Conservation (phyloP, 64 coral and sea anemone species). For the Pocillopora damicornis region DNA sequence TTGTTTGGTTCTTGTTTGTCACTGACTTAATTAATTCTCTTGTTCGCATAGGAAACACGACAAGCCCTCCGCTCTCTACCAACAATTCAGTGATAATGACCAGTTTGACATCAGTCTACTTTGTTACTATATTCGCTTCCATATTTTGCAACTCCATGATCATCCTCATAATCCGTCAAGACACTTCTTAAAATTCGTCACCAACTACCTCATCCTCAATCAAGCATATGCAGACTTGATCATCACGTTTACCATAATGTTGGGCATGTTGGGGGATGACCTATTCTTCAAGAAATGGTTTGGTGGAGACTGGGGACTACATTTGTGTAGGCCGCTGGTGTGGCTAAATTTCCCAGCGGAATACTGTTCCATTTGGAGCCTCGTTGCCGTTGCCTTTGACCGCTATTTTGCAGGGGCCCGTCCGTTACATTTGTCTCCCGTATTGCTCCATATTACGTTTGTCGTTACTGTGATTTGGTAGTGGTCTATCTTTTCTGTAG, state of each 20-base stretch:
- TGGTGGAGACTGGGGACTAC: background rate
- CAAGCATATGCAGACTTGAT: conserved; percentile 11
- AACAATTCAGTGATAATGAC: background rate
- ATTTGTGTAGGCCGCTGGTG: background rate
- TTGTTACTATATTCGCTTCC: background rate
- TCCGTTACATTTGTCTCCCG: background rate
- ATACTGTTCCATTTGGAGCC: conserved; percentile 3
- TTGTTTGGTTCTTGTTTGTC: no score
- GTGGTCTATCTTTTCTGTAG: background rate
- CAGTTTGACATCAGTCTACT: background rate
- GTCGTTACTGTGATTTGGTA: background rate
- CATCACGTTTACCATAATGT: background rate
- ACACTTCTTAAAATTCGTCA: background rate
- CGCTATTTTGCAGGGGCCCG: background rate
- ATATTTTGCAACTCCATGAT: conserved; percentile 5
- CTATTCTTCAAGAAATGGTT: background rate
- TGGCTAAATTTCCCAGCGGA: background rate
- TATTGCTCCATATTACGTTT: background rate
- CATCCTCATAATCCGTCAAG: conserved; percentile 3
- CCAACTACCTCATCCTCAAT: background rate
- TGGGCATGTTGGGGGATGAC: background rate
- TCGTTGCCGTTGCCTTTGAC: background rate
- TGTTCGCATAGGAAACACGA: background rate
- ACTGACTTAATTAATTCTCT: background rate
- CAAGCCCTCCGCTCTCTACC: background rate